Conservation (phyloP, 2,888 invertebrate genomes). For the Drosophila antonietae region DNA sequence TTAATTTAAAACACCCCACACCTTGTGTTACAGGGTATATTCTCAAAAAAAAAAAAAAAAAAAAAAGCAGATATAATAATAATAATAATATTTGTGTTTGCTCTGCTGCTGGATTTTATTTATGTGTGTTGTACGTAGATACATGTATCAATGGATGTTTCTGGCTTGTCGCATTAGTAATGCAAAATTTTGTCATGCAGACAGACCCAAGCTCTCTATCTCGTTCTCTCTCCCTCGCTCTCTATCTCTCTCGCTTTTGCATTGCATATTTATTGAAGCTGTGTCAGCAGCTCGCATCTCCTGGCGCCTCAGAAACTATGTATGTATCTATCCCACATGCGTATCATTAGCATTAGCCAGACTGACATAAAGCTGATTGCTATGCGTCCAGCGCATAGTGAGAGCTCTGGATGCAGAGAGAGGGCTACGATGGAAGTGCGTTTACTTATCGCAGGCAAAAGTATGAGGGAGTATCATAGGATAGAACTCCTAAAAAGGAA, state of each 20-base stretch:
- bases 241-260: slow-evolving; percentile 26
- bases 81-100: slow-evolving; percentile 59
- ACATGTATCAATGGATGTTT: slow-evolving; percentile 64
- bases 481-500: no score
- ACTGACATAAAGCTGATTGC: slow-evolving; percentile 37
- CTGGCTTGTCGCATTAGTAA: slow-evolving; percentile 73
- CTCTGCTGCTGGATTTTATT: slow-evolving; percentile 65
- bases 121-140: slow-evolving; percentile 66
- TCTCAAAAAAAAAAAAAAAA: background rate
- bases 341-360: slow-evolving; percentile 34
- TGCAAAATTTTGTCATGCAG: slow-evolving; percentile 68
- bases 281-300: slow-evolving; percentile 19
- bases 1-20: background rate
- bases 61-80: slow-evolving; percentile 20
- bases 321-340: slow-evolving; percentile 11
- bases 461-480: no score
- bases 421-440: background rate
- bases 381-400: background rate
- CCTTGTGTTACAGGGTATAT: slow-evolving; percentile 1
- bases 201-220: background rate
- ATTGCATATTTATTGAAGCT: slow-evolving; percentile 70
- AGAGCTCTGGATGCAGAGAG: background rate
- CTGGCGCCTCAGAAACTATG: background rate
- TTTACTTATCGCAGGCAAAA: no score
- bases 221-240: background rate